Evolutionary conservation across 2,888 invertebrate species (phyloP).

Genomic region (Frankliniella intonsa): DNA sequence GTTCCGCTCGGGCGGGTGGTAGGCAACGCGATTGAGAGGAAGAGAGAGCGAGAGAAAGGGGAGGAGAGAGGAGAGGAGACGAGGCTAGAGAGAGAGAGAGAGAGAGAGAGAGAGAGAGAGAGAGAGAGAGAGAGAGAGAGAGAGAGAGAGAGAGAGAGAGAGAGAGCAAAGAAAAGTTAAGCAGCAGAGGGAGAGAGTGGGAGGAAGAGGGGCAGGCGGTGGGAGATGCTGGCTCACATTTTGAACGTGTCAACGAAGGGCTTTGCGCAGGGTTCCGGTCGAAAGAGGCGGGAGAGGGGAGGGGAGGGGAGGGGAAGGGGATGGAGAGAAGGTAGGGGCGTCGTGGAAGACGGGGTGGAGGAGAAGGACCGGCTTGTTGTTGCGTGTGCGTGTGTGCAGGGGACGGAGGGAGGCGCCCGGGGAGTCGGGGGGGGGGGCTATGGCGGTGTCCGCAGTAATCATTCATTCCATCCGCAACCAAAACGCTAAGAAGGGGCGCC

Average conservation of each 20-base stretch:
- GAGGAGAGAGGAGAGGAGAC: too few species aligned
- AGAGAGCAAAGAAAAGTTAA: neutral
- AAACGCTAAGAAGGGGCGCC: neutral
- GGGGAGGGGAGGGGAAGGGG: too few species aligned
- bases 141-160: conserved; percentile 6
- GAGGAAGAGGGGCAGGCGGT: too few species aligned
- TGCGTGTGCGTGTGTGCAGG: neutral
- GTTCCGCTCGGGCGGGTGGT: too few species aligned
- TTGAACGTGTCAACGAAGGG: too few species aligned
- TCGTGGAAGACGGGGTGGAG: neutral
- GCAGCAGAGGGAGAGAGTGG: too few species aligned
- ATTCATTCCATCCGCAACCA: conserved; percentile 19
- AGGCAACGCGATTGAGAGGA: too few species aligned
- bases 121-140: conserved; percentile 12
- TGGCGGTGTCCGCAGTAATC: conserved; percentile 8
- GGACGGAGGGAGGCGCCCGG: neutral
- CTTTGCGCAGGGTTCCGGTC: too few species aligned
- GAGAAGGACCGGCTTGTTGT: too few species aligned
- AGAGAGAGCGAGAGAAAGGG: neutral
- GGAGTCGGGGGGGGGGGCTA: neutral
- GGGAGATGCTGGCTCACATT: too few species aligned
- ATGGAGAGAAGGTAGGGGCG: too few species aligned
- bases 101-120: conserved; percentile 10
- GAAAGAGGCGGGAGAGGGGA: too few species aligned
- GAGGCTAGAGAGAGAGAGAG: neutral